Percentiles rank a stretch among this genome's conserved stretches.
Conservation (phyloP, 2,888 invertebrate genomes). For the Drosophila sordidula region DNA sequence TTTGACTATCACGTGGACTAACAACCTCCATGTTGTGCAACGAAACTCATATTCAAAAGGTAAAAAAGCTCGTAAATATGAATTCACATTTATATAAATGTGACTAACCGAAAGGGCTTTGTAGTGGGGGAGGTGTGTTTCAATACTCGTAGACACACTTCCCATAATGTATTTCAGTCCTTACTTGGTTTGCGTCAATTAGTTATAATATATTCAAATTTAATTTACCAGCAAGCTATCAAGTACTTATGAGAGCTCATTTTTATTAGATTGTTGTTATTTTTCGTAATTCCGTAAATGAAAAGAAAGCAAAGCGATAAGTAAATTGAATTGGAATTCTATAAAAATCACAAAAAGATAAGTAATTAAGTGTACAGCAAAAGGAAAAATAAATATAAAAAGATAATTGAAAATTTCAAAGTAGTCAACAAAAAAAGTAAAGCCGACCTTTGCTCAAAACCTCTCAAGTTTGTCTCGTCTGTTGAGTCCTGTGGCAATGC, state of each 20-base stretch:
- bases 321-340: background rate
- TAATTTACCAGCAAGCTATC: no score
- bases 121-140: background rate
- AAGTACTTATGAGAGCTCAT: no score
- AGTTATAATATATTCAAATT: no score
- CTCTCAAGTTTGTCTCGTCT: background rate
- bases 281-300: no score
- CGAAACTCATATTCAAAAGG: conserved; percentile 1
- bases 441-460: conserved; percentile 1
- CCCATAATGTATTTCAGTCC: no score
- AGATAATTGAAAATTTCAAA: conserved; percentile 30
- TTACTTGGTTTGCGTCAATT: no score
- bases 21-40: no score
- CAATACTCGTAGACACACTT: background rate
- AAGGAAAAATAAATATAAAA: conserved; percentile 2
- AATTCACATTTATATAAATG: background rate
- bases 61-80: background rate
- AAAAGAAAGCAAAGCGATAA: no score
- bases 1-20: no score
- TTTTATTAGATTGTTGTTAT: no score
- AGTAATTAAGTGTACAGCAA: conserved; percentile 11
- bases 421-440: background rate
- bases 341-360: conserved; percentile 1
- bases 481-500: background rate
- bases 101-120: background rate